Evolutionary conservation across 37 sponge, comb jelly and placozoan genomes (phyloP), one percentile per base, ranked within the genome.

Genomic region (Amphimedon queenslandica): DNA sequence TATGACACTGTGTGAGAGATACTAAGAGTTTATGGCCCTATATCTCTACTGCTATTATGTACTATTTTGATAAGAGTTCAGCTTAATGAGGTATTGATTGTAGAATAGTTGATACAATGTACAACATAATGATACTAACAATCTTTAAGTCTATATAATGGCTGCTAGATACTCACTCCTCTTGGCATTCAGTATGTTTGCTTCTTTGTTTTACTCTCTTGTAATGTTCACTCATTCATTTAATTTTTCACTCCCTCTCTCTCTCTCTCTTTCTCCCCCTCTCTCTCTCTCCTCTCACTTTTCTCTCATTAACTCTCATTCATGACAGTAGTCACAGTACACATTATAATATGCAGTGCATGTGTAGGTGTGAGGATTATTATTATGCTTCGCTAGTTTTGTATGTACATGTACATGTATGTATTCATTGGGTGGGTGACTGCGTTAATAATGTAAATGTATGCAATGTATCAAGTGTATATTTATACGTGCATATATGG

Each of bases 241-340:
- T n/a, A n/a, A n/a, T n/a, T 40, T 29, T 29, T 43, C 28, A 33
- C 69, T 68, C 69, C 40, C 39, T 36, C 69, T 16, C 69, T 68
- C 69, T 37, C 35, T 68, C 69, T 37, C 34, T 36, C 21, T 37
- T 34, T 72, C 58, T 55, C 38, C 58, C 29, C 56, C 25, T 25
- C 55, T 30, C 18, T 32, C 32, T 55, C 38, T 57, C 24, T 47
- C 8, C 53, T 32, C 3, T 1, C 34, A 11, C 66, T n/a, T 65
- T 64, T 53, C 47, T 83, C 77, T 2, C 76, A 69, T 41, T 36
- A 55, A 36, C 32, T 61, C 31, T 29, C 57, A 24, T 30, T 29
- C 78, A 18, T 31, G 53, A 29, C 32, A 39, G 24, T 36, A 23
- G 64, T 23, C 72, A 39, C 61, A 30, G 41, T 47, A 13, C 13